phyloP scores from a whole-genome alignment of 2,797 vertebrate genomes.

The Anniella stebbinsi region DNA sequence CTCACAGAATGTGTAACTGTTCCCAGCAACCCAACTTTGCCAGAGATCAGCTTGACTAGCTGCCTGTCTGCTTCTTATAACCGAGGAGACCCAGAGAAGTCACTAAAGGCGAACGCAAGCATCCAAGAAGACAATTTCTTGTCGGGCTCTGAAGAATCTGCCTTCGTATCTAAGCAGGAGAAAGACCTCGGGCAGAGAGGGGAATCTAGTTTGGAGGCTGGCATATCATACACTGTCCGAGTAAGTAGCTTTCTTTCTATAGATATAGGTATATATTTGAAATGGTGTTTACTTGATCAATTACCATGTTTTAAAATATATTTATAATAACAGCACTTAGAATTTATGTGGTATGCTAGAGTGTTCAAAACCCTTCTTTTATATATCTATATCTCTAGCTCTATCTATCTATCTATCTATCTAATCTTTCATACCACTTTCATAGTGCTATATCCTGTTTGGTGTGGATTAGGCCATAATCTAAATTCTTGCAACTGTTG shows the following conservation, averaged over 20 bases:
- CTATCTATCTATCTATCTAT: too few species aligned
- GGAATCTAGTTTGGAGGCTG: constrained; percentile 69
- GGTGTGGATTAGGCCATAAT: too few species aligned
- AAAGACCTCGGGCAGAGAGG: constrained; percentile 47
- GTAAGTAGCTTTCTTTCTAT: constrained; percentile 73
- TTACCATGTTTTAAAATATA: background rate
- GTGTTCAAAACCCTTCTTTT: background rate
- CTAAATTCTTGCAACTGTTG: background rate
- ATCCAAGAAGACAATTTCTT: background rate
- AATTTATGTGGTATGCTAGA: background rate
- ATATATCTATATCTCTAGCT: too few species aligned
- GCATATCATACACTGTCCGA: constrained; percentile 76
- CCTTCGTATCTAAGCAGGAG: constrained; percentile 68
- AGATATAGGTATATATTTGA: background rate
- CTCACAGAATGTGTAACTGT: constrained; percentile 73
- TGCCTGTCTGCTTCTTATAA: constrained; percentile 71
- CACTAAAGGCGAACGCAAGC: background rate
- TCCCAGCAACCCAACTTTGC: constrained; percentile 72
- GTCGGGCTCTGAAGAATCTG: constrained; percentile 60
- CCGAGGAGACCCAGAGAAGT: constrained; percentile 59
- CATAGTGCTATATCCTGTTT: too few species aligned
- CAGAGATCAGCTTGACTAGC: constrained; percentile 68
- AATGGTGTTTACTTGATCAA: background rate
- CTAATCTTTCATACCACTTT: too few species aligned
- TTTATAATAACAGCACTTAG: background rate